These are phyloP conservation scores for Avahi laniger DNA, from an alignment of 2,797 vertebrate species.

Conservation along the genomic window DNA sequence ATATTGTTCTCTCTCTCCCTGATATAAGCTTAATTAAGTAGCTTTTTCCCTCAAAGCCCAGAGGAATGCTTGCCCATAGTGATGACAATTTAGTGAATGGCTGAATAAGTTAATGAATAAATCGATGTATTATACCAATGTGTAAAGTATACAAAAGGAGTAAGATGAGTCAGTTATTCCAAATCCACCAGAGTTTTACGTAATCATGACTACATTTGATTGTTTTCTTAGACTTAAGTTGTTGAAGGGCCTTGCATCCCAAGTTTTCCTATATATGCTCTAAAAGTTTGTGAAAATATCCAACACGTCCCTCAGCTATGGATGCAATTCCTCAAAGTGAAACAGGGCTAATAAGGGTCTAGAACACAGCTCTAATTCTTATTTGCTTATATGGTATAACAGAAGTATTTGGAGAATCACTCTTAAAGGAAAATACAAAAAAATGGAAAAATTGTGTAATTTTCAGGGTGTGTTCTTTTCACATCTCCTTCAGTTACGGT, in stretches of 20 bases:
- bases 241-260: neutral
- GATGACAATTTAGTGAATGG: neutral
- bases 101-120: neutral
- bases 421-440: neutral
- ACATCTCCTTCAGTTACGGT: neutral
- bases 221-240: neutral
- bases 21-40: neutral
- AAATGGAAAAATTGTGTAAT: neutral
- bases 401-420: neutral
- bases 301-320: neutral
- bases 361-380: neutral
- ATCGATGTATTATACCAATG: neutral
- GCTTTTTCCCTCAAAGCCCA: neutral
- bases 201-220: neutral
- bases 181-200: neutral
- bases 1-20: neutral
- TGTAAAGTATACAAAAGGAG: neutral
- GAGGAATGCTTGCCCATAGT: neutral
- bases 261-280: neutral
- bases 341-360: neutral
- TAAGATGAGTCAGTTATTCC: neutral
- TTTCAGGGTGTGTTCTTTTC: neutral
- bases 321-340: neutral
- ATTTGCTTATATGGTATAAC: neutral
- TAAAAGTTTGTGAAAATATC: neutral